Evolutionary conservation across 2,113 vertebrate genomes (phyloP).

Genomic region (Erythrolamprus reginae): DNA sequence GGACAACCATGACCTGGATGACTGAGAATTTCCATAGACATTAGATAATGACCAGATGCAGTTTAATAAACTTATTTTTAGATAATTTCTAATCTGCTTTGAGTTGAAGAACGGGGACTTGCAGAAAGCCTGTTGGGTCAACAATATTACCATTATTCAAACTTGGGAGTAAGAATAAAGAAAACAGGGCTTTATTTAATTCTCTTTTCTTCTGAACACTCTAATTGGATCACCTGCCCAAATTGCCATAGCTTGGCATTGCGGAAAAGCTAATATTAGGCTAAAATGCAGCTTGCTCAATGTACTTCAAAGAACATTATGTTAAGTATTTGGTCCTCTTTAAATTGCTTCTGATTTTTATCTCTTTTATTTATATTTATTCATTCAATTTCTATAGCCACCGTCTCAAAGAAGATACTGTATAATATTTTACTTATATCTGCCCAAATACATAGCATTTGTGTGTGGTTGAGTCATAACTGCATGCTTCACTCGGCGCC

Average conservation of each 20-base stretch:
- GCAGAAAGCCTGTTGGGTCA: not conserved
- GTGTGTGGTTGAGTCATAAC: conserved; percentile 37
- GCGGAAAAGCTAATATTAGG: not conserved
- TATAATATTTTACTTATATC: conserved; percentile 2
- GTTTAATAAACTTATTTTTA: not conserved
- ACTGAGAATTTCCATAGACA: not conserved
- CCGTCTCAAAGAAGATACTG: not conserved
- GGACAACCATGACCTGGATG: not conserved
- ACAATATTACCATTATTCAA: not conserved
- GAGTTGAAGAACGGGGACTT: not conserved
- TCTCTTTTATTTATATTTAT: not conserved
- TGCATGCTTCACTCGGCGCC: conserved; percentile 10
- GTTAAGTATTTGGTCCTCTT: not conserved
- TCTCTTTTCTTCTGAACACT: not conserved
- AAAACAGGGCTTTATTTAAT: too few species aligned
- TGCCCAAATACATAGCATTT: conserved; percentile 20
- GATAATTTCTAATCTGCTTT: not conserved
- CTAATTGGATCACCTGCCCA: not conserved
- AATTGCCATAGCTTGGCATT: not conserved
- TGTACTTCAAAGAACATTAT: not conserved
- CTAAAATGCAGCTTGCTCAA: not conserved
- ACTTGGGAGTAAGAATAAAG: not conserved
- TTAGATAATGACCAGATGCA: not conserved
- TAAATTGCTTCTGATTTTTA: not conserved
- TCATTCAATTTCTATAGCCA: not conserved